These are phyloP conservation scores for Promerops cafer DNA, from an alignment of 2,113 vertebrate species.

Conservation along the genomic window DNA sequence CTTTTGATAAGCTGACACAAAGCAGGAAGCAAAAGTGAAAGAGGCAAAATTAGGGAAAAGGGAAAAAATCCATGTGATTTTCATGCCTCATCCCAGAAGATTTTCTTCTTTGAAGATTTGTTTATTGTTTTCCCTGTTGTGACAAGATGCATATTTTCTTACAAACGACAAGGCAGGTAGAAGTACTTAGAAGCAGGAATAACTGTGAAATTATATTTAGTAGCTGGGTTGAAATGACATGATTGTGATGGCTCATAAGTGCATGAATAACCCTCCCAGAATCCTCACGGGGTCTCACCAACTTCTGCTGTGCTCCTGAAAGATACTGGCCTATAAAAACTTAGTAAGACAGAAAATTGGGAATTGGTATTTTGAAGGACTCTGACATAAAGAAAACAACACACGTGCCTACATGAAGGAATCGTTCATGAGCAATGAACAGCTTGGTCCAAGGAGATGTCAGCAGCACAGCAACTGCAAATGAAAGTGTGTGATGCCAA, in stretches of 20 bases:
- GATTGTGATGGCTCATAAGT: not conserved
- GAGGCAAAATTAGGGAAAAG: not conserved
- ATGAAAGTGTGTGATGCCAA: not conserved
- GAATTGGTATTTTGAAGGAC: not conserved
- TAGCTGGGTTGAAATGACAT: not conserved
- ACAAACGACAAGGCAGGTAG: not conserved
- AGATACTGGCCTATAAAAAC: not conserved
- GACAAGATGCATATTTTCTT: not conserved
- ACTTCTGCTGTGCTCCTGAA: not conserved
- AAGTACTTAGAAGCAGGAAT: not conserved
- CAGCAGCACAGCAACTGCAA: not conserved
- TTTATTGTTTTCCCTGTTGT: not conserved
- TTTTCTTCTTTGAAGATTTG: not conserved
- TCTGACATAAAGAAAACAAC: not conserved
- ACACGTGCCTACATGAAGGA: not conserved
- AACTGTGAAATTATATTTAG: not conserved
- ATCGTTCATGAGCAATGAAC: not conserved
- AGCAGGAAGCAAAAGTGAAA: not conserved
- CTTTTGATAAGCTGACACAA: not conserved
- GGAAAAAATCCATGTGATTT: not conserved
- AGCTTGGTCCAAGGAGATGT: not conserved
- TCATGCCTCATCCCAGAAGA: not conserved
- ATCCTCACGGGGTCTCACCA: not conserved
- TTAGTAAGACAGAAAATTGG: not conserved
- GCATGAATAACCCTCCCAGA: not conserved